A percentile compares a stretch with the other conserved stretches of the same genome.
Evolutionary conservation across 2,797 vertebrate genomes (phyloP).

Genomic region (Phataginus tetradactyla): DNA sequence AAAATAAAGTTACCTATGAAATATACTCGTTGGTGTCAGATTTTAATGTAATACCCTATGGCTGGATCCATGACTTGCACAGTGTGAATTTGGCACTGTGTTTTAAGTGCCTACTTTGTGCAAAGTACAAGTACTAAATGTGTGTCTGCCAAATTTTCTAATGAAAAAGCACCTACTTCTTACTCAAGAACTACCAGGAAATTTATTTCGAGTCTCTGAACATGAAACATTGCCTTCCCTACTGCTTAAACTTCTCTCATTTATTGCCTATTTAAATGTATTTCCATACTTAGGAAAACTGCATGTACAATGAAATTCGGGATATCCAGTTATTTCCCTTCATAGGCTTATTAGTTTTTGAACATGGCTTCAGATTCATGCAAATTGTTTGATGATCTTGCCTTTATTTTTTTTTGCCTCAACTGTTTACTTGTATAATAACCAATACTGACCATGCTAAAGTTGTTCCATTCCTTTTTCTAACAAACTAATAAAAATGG

Average conservation of each 20-base stretch:
- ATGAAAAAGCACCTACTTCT: background rate
- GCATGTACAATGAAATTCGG: background rate
- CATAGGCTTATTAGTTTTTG: background rate
- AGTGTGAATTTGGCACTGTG: background rate
- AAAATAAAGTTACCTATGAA: background rate
- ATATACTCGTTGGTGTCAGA: background rate
- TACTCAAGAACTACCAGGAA: background rate
- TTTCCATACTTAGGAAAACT: background rate
- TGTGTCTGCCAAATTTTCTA: background rate
- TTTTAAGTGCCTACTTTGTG: background rate
- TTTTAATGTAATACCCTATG: background rate
- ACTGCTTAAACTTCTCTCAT: background rate
- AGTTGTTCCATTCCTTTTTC: background rate
- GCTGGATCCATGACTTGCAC: background rate
- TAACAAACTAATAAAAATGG: background rate
- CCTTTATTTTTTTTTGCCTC: background rate
- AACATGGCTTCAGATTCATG: background rate
- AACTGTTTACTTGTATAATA: background rate
- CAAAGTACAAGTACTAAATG: background rate
- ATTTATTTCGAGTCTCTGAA: background rate
- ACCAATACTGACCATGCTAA: background rate
- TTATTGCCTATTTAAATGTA: background rate
- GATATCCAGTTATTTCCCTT: background rate
- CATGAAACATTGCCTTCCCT: background rate
- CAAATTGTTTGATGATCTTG: background rate